Conservation (phyloP, 2,888 invertebrate species). For the Muschampia staudingeri region DNA sequence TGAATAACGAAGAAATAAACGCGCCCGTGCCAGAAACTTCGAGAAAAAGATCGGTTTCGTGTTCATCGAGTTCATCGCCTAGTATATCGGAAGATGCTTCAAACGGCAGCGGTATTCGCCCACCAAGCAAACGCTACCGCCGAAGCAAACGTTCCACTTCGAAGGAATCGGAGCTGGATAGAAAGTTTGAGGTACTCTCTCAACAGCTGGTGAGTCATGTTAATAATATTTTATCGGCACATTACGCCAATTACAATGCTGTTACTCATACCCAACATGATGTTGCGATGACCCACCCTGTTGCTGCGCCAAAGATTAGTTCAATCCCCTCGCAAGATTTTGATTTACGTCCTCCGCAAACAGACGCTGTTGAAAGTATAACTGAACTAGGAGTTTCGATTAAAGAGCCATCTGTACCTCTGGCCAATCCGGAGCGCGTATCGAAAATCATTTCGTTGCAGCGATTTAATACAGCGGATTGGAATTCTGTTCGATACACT, state of each 20-base stretch:
- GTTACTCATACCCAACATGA: no score
- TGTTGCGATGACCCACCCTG: no score
- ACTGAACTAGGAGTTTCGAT: constrained; percentile 1
- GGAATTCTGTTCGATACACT: constrained; percentile 55
- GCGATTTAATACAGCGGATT: constrained; percentile 46
- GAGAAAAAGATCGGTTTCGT: constrained; percentile 1
- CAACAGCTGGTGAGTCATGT: constrained; percentile 57
- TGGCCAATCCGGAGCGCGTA: neutral
- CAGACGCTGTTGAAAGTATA: no score
- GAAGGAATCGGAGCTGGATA: constrained; percentile 19
- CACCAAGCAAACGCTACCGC: neutral
- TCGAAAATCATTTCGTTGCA: neutral
- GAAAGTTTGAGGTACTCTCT: constrained; percentile 50
- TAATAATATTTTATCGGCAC: constrained; percentile 37
- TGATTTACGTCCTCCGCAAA: neutral
- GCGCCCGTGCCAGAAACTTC: neutral
- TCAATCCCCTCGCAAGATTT: no score
- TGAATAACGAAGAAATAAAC: no score
- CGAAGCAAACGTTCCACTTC: neutral
- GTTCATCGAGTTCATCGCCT: neutral
- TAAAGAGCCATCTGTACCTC: constrained; percentile 2
- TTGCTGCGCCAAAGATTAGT: no score
- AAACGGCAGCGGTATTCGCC: neutral
- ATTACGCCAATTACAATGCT: neutral
- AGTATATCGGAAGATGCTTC: neutral